phyloP scores from a whole-genome alignment of 2,113 vertebrate species.

The Anoura caudifer region DNA sequence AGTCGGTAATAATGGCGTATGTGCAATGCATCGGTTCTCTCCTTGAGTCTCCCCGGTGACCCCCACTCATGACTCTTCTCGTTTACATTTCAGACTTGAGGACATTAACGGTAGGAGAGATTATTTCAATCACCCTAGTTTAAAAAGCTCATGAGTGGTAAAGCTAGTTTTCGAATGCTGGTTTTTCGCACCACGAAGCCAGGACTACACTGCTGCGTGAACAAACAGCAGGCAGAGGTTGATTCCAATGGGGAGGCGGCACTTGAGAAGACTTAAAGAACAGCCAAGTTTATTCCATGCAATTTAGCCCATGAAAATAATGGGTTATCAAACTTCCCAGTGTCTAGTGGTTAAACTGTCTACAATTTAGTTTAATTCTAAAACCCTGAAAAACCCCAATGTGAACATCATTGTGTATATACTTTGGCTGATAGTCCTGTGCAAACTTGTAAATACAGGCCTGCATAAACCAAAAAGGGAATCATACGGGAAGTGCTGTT shows the following conservation, averaged over 20 bases:
- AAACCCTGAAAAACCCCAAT: too few species aligned
- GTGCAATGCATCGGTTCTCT: too few species aligned
- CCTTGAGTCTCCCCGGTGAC: background rate
- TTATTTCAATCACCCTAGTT: background rate
- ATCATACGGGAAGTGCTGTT: background rate
- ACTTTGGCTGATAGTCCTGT: background rate
- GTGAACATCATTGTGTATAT: background rate
- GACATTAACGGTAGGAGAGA: background rate
- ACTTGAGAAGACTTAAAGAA: background rate
- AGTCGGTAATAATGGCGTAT: accelerated
- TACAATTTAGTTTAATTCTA: background rate
- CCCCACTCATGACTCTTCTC: background rate
- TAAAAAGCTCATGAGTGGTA: background rate
- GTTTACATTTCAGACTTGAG: background rate
- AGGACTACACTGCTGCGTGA: background rate
- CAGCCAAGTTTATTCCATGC: background rate
- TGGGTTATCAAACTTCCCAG: background rate
- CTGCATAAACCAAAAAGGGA: background rate
- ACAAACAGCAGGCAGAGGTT: background rate
- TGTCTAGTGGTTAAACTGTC: background rate
- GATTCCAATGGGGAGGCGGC: background rate
- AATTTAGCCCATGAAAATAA: background rate
- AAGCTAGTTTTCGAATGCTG: background rate
- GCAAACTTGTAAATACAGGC: background rate
- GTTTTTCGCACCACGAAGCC: background rate